Base-by-base conservation (phyloP, 2,888 invertebrate species). In the Liopterus haemorrhoidalis region DNA sequence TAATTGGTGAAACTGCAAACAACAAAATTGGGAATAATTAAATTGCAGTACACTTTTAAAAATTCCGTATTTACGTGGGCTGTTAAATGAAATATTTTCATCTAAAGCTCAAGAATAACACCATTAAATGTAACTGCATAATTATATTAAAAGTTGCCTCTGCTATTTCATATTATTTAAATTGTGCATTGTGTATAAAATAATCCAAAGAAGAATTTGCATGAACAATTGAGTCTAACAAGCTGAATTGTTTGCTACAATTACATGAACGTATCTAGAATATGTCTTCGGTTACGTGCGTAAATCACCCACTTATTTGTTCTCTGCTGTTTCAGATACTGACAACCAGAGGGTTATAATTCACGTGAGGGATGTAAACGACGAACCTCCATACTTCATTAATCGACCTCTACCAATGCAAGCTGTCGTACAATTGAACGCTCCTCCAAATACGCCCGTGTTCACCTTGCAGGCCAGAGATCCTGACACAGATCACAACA, bases 401-500 rank as follows among this genome's bases (percentile, higher is more conserved):
- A 99, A 97, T 71, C 81, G 90, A 2, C 97, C 97, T 0, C 72
- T 91, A 53, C 97, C 97, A 12, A 96, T 95, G 90, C 91, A 95
- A 69, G 91, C 96, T 1, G 94, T 96, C 48, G 94, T 96, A 1
- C 93, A 95, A 62, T 76, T 93, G 41, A 95, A 95, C 66, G 94
- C 95, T 3, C 88, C 92, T 3, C 88, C 92, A 25, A 95, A 94
- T 66, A 93, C 93, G 0, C 92, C 91, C 4, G 94, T 96, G 3
- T 96, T 94, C 70, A 94, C 94, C n/a, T 79, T 99, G 18, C 92
- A 94, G 67, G 97, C 97, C 11, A 74, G 93, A 53, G 96, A 97
- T 67, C 95, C 95, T 2, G 94, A 95, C 65, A 93, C 93, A 1
- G 94, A 93, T 70, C 91, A 93, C 66, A 90, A 91, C 65, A 92